Evolutionary conservation across 2,113 vertebrate species (phyloP), one percentile per base, ranked within the genome.

Genomic region (Sisor rabdophorus): DNA sequence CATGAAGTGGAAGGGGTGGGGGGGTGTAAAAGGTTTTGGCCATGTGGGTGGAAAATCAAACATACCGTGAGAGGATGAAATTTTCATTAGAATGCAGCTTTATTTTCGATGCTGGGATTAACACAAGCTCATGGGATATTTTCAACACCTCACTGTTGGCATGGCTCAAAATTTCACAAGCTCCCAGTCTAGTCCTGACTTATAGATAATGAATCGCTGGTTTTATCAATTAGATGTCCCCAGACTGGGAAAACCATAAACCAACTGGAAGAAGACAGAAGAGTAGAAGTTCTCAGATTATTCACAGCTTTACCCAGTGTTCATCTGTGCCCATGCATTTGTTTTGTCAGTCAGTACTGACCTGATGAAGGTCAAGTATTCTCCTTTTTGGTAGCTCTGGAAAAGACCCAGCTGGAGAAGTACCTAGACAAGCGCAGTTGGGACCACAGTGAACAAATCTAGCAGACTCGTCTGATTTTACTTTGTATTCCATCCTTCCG

Each of bases 401-500:
- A 87, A 79, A 48, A 2, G 50, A 32, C 84, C 84, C 88, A 89
- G 87, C 83, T 84, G 76, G 82, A 88, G 73, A 77, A 79, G 28
- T 61, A 79, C 81, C 84, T 61, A 86, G 84, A 87, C 83, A 82
- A 78, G 80, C 84, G 83, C 67, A 71, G 82, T n/a, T 59, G 81
- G 55, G 82, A 85, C 86, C 88, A 78, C 86, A 87, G 84, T 86
- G 86, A 88, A 90, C 40, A 91, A 91, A 86, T 87, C 87, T 88
- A 86, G 84, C 69, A 73, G 80, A 80, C 80, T 79, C 89, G 89
- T 87, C 88, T 90, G 89, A 89, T 91, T 90, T 87, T 84, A 87
- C 85, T 92, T 90, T 81, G 52, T 40, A 76, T 26, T 68, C 77
- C 56, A 72, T 87, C 80, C 71, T 72, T 82, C 81, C 75, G 72